A percentile compares a stretch with the other conserved stretches of the same genome.
Conservation (phyloP, 2,113 vertebrate genomes). For the Coreoperca whiteheadi region DNA sequence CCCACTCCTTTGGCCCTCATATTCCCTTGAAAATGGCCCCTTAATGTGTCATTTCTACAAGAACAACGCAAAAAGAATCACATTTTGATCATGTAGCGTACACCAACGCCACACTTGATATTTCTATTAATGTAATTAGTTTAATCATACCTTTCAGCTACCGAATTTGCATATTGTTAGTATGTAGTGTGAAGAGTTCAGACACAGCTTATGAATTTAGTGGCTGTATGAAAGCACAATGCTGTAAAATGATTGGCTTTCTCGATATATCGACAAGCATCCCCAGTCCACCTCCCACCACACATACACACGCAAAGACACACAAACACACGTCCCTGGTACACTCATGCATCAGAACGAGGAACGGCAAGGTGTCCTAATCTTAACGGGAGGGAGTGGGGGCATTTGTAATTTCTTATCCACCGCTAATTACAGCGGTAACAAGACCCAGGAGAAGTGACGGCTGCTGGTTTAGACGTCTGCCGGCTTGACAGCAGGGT, state of each 20-base stretch:
- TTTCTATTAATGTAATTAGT: background rate
- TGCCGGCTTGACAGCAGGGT: conserved; percentile 79
- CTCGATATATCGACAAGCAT: background rate
- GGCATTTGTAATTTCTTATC: conserved; percentile 76
- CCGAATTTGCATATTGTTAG: conserved; percentile 13
- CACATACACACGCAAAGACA: conserved; percentile 2
- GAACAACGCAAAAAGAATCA: background rate
- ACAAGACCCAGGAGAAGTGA: conserved; percentile 84
- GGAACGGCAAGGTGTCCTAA: conserved; percentile 65
- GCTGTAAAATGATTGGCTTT: conserved; percentile 28
- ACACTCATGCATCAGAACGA: conserved; percentile 69
- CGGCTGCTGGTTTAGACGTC: conserved; percentile 77
- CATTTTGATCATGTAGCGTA: background rate
- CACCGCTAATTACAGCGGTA: conserved; percentile 79
- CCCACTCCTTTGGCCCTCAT: background rate
- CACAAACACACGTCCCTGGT: conserved; percentile 18
- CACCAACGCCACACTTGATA: no score
- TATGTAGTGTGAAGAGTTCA: background rate
- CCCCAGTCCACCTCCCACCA: background rate
- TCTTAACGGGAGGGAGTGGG: conserved; percentile 59
- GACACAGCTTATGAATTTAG: conserved; percentile 1
- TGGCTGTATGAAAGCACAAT: conserved; percentile 3
- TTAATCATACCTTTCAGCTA: conserved; percentile 4
- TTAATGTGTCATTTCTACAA: background rate
- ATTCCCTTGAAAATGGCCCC: background rate